A percentile compares a stretch with the other conserved stretches of the same genome.
These are phyloP conservation scores for Apodemia duryi DNA, from an alignment of 2,888 invertebrate species.

Conservation along the genomic window DNA sequence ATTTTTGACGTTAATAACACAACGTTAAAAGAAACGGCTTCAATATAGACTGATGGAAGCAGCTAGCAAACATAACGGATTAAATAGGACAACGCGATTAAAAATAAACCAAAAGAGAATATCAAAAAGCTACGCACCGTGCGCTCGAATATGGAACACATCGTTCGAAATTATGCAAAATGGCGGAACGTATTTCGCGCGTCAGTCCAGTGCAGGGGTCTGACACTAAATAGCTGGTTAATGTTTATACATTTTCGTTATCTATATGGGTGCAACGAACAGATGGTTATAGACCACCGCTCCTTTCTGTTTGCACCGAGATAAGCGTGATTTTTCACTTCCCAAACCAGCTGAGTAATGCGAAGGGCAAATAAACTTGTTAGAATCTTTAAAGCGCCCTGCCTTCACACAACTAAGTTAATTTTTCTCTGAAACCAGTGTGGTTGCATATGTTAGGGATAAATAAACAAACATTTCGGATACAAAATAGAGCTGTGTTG, in stretches of 20 bases:
- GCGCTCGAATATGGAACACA: slow-evolving; percentile 76
- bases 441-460: slow-evolving; percentile 27
- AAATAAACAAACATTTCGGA: slow-evolving; percentile 32
- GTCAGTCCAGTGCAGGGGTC: slow-evolving; percentile 58
- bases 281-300: slow-evolving; percentile 71
- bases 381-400: slow-evolving; percentile 53
- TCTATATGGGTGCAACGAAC: slow-evolving; percentile 77
- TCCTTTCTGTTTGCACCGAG: slow-evolving; percentile 60
- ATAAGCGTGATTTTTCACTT: slow-evolving; percentile 78
- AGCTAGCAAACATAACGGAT: slow-evolving; percentile 67
- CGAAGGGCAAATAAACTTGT: slow-evolving; percentile 61
- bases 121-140: slow-evolving; percentile 71
- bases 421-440: slow-evolving; percentile 52
- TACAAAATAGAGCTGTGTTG: slow-evolving; percentile 47
- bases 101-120: slow-evolving; percentile 77
- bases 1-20: slow-evolving; percentile 49
- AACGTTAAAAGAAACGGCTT: slow-evolving; percentile 64
- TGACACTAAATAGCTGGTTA: slow-evolving; percentile 66
- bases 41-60: slow-evolving; percentile 70
- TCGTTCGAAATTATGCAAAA: slow-evolving; percentile 71
- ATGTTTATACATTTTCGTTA: slow-evolving; percentile 69
- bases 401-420: slow-evolving; percentile 57
- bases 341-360: slow-evolving; percentile 71
- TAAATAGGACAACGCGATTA: slow-evolving; percentile 78
- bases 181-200: slow-evolving; percentile 70